Conservation (phyloP, 1,140 invertebrate species). For the Triops longicaudatus region DNA sequence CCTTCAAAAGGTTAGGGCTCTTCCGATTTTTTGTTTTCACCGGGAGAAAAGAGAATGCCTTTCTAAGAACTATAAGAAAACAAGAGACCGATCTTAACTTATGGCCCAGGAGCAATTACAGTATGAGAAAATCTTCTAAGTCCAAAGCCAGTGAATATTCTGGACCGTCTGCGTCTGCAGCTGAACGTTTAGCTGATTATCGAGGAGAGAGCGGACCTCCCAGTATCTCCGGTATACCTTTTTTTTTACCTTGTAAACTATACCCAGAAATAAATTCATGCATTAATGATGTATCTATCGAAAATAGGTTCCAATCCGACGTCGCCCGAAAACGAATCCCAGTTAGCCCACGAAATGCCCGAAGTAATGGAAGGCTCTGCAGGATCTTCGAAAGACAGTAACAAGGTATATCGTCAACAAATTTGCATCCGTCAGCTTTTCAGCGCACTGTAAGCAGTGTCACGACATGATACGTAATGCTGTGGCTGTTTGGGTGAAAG, state of each 20-base stretch:
- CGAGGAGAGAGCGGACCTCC: conserved; percentile 33
- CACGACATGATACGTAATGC: no score
- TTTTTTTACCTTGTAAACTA: not conserved
- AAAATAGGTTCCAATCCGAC: conserved; percentile 9
- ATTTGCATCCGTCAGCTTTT: no score
- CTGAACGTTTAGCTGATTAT: conserved; percentile 40
- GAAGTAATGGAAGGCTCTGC: conserved; percentile 25
- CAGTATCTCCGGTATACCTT: conserved; percentile 2
- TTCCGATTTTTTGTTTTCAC: not conserved
- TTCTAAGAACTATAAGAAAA: not conserved
- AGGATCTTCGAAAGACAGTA: conserved; percentile 25
- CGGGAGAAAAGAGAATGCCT: not conserved
- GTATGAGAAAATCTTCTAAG: conserved; percentile 35
- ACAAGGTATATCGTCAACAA: conserved; percentile 21
- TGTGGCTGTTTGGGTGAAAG: no score
- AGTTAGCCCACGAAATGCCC: conserved; percentile 22
- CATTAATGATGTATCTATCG: conserved; percentile 10
- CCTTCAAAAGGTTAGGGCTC: not conserved
- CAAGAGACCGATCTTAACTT: not conserved
- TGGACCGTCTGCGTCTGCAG: conserved; percentile 33
- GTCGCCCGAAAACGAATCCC: conserved; percentile 19
- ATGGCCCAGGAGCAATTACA: conserved; percentile 18
- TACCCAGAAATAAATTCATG: conserved; percentile 13
- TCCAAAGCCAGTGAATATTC: conserved; percentile 36
- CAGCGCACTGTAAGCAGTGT: no score